These are phyloP conservation scores for Hycleus cichorii DNA, from an alignment of 1,140 invertebrate genomes.

Conservation along the genomic window DNA sequence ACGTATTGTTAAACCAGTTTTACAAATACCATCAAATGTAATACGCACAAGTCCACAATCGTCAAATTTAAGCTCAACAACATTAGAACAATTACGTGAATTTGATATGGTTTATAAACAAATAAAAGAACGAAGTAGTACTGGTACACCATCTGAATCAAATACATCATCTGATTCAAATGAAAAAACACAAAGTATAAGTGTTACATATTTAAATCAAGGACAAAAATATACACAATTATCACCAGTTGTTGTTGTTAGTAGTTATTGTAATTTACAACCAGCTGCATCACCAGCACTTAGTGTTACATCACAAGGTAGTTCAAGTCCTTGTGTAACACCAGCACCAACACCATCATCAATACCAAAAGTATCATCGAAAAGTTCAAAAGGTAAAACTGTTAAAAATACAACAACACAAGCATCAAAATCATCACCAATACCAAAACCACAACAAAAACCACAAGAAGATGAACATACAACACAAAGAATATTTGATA, in stretches of 20 bases:
- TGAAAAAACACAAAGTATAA: constrained; percentile 30
- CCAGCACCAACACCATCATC: constrained; percentile 44
- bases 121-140: constrained; percentile 60
- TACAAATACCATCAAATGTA: constrained; percentile 52
- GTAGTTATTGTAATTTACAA: constrained; percentile 46
- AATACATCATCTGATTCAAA: constrained; percentile 17
- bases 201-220: constrained; percentile 47
- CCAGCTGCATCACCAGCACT: constrained; percentile 51
- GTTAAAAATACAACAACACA: constrained; percentile 50
- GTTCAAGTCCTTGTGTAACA: constrained; percentile 53
- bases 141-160: constrained; percentile 26
- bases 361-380: constrained; percentile 46
- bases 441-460: constrained; percentile 64
- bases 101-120: constrained; percentile 77
- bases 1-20: constrained; percentile 48
- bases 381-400: constrained; percentile 48
- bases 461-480: constrained; percentile 75
- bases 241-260: constrained; percentile 53
- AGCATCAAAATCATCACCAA: constrained; percentile 56
- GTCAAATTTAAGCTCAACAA: constrained; percentile 44
- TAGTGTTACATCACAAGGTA: constrained; percentile 55
- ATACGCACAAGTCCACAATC: constrained; percentile 45
- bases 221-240: constrained; percentile 45
- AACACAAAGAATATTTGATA: constrained; percentile 70
- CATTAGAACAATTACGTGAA: constrained; percentile 68